These are phyloP conservation scores for Cygnus atratus DNA, from an alignment of 2,113 vertebrate genomes.

Conservation along the genomic window DNA sequence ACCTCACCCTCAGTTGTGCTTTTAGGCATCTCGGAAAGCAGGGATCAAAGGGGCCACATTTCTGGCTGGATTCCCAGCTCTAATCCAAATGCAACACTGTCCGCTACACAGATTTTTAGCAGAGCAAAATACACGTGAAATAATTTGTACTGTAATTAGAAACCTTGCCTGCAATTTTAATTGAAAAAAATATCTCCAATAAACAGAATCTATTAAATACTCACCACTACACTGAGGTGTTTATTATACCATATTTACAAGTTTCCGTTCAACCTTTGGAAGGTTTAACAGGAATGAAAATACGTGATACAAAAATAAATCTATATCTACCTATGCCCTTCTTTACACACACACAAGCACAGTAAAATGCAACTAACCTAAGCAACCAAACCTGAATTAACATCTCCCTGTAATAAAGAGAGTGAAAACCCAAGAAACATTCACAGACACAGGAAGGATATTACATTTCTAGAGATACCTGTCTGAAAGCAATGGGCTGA, in stretches of 20 bases:
- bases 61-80: slow-evolving; percentile 45
- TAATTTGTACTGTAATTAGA: slow-evolving; percentile 47
- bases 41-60: slow-evolving; percentile 3
- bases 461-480: neutral
- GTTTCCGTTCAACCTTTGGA: neutral
- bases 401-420: neutral
- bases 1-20: slow-evolving; percentile 11
- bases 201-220: slow-evolving; percentile 17
- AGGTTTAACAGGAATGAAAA: neutral
- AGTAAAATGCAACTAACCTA: neutral
- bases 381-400: neutral
- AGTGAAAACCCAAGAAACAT: neutral
- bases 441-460: neutral
- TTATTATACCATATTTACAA: slow-evolving; percentile 1
- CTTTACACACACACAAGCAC: neutral
- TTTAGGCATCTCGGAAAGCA: neutral
- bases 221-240: neutral
- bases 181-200: neutral
- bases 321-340: neutral
- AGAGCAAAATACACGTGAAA: slow-evolving; percentile 1
- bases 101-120: neutral
- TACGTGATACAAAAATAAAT: neutral
- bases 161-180: slow-evolving; percentile 17
- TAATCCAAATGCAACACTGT: slow-evolving; percentile 4
- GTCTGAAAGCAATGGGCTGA: neutral